phyloP scores from a whole-genome alignment of 1,140 invertebrate genomes.

The Rhagoletis zephyria region DNA sequence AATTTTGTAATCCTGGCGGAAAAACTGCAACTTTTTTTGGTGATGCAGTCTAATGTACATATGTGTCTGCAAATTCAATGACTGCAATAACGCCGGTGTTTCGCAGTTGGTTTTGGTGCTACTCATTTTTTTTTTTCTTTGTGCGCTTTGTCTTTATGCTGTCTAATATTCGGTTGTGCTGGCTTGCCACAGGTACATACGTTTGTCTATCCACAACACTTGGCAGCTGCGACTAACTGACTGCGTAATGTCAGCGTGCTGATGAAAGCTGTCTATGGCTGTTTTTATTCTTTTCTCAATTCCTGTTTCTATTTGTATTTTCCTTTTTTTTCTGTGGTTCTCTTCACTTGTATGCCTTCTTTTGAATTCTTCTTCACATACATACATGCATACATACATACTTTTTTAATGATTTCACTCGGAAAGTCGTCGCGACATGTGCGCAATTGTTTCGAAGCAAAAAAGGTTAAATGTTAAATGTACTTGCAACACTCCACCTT shows the following conservation, averaged over 20 bases:
- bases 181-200: neutral
- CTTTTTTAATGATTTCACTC: conserved; percentile 49
- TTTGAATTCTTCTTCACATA: neutral
- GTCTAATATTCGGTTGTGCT: neutral
- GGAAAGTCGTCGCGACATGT: conserved; percentile 45
- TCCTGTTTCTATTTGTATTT: neutral
- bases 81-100: neutral
- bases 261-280: neutral
- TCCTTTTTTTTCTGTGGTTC: neutral
- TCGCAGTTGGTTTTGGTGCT: neutral
- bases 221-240: conserved; percentile 18
- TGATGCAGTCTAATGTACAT: neutral
- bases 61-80: too few relatives aligned
- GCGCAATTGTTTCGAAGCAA: conserved; percentile 19
- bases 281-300: neutral
- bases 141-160: neutral
- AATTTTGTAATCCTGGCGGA: too few relatives aligned
- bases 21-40: too few relatives aligned
- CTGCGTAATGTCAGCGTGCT: neutral
- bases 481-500: conserved; percentile 8
- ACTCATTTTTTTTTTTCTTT: neutral
- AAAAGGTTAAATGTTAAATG: conserved; percentile 50
- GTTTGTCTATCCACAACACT: neutral
- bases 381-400: too few relatives aligned
- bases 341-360: neutral